Evolutionary conservation across 1,140 invertebrate species (phyloP), one percentile per base, ranked within the genome.

Genomic region (Aphelinus atriplicis): DNA sequence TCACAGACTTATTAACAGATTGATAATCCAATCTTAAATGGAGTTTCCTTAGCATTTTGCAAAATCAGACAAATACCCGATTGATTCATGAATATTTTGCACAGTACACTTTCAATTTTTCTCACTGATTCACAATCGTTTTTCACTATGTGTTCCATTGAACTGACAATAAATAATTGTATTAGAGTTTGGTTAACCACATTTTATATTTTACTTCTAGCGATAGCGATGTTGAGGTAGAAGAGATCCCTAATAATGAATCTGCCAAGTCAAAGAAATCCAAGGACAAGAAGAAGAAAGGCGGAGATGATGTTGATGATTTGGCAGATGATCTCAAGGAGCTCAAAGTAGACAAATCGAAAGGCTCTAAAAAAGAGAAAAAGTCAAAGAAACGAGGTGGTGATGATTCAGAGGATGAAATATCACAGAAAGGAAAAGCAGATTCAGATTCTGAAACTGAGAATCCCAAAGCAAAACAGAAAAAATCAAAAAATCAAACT

Each of bases 221-320:
- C 76, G 89, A 90, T 69, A 90, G 88, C 81, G 90, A 90, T 78
- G 84, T 86, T 58, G 90, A 90, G 78, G 83, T 87, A 3, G 89
- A 90, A 71, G 87, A 87, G 51, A 85, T 85, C 65, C 82, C 86
- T 42, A 86, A 77, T 62, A 82, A 86, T 72, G 89, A 89, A 80
- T 85, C 88, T 70, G 80, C 82, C 4, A 88, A 88, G 45, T 78
- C 75, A 4, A 83, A 80, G 73, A 81, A 81, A 74, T 71, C 57
- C 7, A 71, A 76, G 72, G 80, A 80, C 10, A 81, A 79, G 61
- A 81, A 80, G 60, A 81, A 79, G 53, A 84, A 80, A 63, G 77
- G 78, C 1, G 79, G 75, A 70, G 82, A 84, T 46, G 82, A 84
- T 63, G 46, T 83, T 3, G 82, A 83, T 73, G 83, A 84, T 60